Base-by-base conservation (phyloP, 2,888 invertebrate genomes). In the Hirtodrosophila duncani region DNA sequence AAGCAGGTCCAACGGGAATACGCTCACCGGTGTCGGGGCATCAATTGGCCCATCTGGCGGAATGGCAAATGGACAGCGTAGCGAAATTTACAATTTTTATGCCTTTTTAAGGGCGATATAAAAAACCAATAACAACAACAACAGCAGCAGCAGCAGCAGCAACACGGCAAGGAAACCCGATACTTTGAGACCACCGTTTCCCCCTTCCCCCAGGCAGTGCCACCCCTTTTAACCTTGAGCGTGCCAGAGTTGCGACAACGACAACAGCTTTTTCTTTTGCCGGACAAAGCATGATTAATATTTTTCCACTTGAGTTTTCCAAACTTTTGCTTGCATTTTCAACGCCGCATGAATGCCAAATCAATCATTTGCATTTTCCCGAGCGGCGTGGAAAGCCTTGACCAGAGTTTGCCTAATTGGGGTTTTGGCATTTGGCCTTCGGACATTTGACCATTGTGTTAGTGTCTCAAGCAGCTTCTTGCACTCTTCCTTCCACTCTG, bases 121-220 rank as follows among this genome's bases (percentile, higher is more conserved):
- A 75, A 75, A 81, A 81, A 63, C 29, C 79, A 81, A 75, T 81
- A 75, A 69, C 61, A 68, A 66, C 58, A 75, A 46, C 34, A 21
- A 42, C 33, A 18, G 6, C 21, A 24, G 26, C 9, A 6, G 26
- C 10, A 10, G 26, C 6, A 9, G 7, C 6, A 10, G 26, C 26
- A 10, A 5, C 9, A 2, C n/a, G 3, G 16, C 14, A 3, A 39
- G 1, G 11, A 8, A 20, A 20, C 6, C n/a, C 13, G 9, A 9
- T 23, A 5, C 10, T 13, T 2, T n/a, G 9, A 11, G 17, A 18
- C 43, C 26, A 34, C 20, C 29, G 43, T 34, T 24, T 31, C 17
- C 14, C 10, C 27, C 17, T n/a, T n/a, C n/a, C n/a, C n/a, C n/a
- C n/a, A n/a, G n/a, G n/a, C n/a, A n/a, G n/a, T n/a, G n/a, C n/a